Evolutionary conservation across 2,888 invertebrate genomes (phyloP).

Genomic region (Agapetus fuscipes): DNA sequence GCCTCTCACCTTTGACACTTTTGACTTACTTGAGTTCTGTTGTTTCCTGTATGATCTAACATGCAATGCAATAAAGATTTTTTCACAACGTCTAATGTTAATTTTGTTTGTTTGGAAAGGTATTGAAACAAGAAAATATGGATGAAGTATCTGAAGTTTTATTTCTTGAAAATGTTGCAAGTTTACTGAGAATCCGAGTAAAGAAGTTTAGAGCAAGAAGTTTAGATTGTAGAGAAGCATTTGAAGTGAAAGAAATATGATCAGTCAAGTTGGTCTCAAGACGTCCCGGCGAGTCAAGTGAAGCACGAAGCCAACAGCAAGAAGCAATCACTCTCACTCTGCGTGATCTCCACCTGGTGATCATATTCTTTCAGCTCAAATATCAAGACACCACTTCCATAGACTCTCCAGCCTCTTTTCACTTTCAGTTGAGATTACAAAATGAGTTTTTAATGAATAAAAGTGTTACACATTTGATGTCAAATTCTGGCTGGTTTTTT

Average conservation of each 20-base stretch:
- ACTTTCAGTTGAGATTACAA: too few species aligned
- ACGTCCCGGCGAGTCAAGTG: too few species aligned
- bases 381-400: too few species aligned
- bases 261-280: constrained; percentile 23
- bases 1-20: too few species aligned
- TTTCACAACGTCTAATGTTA: constrained; percentile 49
- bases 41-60: constrained; percentile 5
- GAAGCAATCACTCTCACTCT: too few species aligned
- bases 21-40: too few species aligned
- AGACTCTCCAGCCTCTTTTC: too few species aligned
- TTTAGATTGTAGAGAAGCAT: constrained; percentile 23
- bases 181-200: constrained; percentile 26
- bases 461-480: too few species aligned
- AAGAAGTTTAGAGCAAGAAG: constrained; percentile 31
- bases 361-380: constrained; percentile 22
- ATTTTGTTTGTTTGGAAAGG: constrained; percentile 77
- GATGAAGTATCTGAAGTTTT: constrained; percentile 60
- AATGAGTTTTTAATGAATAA: too few species aligned
- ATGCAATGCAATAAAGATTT: constrained; percentile 33
- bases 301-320: too few species aligned
- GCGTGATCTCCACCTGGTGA: constrained; percentile 18
- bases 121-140: constrained; percentile 76
- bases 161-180: constrained; percentile 35
- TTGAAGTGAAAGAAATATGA: constrained; percentile 45
- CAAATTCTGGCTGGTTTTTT: too few species aligned